Evolutionary conservation across 1,140 invertebrate genomes (phyloP).

Genomic region (Limonius californicus): DNA sequence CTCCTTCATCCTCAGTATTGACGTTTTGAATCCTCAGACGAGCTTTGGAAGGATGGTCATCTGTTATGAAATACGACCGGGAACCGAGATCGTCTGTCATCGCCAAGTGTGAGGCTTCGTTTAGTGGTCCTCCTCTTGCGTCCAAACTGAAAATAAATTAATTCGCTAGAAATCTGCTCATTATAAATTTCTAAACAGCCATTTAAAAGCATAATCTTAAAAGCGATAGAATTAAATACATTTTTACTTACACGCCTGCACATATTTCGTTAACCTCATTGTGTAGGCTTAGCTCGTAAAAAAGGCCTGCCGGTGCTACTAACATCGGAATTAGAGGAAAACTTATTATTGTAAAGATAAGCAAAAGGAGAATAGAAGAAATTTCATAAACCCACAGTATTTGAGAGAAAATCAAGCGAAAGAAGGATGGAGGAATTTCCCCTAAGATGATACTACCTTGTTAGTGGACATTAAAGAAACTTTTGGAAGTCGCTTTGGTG

Average conservation of each 20-base stretch:
- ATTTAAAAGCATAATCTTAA: too few species aligned
- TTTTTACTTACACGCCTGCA: too few species aligned
- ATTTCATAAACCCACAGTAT: neutral
- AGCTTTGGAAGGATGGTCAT: constrained; percentile 62
- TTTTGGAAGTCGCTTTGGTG: constrained; percentile 14
- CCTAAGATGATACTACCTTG: constrained; percentile 16
- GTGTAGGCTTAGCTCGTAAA: too few species aligned
- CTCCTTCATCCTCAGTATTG: constrained; percentile 67
- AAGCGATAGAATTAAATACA: too few species aligned
- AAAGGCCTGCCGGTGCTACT: too few species aligned
- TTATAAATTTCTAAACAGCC: too few species aligned
- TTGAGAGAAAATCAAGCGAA: neutral
- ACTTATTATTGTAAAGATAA: neutral
- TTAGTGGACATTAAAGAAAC: constrained; percentile 24
- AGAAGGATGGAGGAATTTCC: constrained; percentile 2
- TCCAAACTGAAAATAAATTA: constrained; percentile 66
- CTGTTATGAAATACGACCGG: constrained; percentile 69
- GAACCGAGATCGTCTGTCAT: constrained; percentile 70
- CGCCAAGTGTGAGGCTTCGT: constrained; percentile 64
- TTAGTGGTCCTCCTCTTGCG: constrained; percentile 63
- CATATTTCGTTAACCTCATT: too few species aligned
- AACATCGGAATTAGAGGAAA: too few species aligned
- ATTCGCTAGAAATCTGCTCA: too few species aligned
- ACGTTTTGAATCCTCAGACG: constrained; percentile 71
- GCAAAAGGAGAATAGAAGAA: neutral